Conservation (phyloP, 1,140 invertebrate genomes). For the Pseudoatta argentina region DNA sequence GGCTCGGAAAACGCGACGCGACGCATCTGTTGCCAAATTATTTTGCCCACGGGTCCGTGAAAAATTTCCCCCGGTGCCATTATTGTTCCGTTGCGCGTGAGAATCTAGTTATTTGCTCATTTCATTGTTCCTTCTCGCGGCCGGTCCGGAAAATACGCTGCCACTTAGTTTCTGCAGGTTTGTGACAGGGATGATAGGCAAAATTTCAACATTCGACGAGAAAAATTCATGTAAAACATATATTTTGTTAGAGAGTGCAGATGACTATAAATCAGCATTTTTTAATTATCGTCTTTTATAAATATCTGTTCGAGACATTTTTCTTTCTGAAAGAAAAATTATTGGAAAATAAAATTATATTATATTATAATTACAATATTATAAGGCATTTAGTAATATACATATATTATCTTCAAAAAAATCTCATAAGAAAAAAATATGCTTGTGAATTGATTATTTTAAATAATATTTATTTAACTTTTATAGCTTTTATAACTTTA, state of each 20-base stretch:
- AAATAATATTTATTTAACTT: neutral
- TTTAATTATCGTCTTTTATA: neutral
- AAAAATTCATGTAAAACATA: neutral
- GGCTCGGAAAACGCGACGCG: conserved; percentile 83
- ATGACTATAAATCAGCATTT: neutral
- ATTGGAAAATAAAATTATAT: too few species aligned
- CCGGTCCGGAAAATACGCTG: conserved; percentile 68
- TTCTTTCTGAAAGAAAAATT: neutral
- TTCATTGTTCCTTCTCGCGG: conserved; percentile 73
- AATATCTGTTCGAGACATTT: neutral
- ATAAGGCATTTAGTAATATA: neutral
- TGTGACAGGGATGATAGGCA: conserved; percentile 35
- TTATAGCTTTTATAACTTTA: too few species aligned
- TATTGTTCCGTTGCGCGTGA: conserved; percentile 84
- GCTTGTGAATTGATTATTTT: neutral
- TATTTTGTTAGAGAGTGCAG: neutral
- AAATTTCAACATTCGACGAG: conserved; percentile 28
- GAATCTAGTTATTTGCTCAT: conserved; percentile 85
- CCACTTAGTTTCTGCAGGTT: conserved; percentile 55
- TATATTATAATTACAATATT: neutral
- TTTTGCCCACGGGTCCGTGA: conserved; percentile 86
- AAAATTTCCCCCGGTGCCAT: conserved; percentile 84
- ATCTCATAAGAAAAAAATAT: neutral
- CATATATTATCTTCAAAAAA: too few species aligned
- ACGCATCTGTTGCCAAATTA: conserved; percentile 87